A percentile compares a stretch with the other conserved stretches of the same genome.
Conservation (phyloP, 2,888 invertebrate species). For the Tachystola acroxantha region DNA sequence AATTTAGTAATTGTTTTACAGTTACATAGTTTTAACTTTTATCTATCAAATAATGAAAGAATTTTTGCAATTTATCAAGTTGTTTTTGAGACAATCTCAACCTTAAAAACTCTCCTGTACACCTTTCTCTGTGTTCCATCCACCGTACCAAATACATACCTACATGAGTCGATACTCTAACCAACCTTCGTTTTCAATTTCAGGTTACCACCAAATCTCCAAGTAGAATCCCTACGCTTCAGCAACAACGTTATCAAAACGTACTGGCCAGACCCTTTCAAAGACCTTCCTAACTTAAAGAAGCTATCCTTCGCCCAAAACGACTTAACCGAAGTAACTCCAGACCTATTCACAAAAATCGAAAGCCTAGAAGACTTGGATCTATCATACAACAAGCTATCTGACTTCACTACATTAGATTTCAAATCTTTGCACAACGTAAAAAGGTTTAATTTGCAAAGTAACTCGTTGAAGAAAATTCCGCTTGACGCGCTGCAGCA, state of each 20-base stretch:
- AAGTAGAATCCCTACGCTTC: slow-evolving; percentile 56
- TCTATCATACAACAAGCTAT: slow-evolving; percentile 69
- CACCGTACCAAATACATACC: too few relatives aligned
- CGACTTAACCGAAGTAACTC: slow-evolving; percentile 58
- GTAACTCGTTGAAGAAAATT: slow-evolving; percentile 59
- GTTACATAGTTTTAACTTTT: too few relatives aligned
- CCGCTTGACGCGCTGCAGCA: slow-evolving; percentile 53
- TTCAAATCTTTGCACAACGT: slow-evolving; percentile 51
- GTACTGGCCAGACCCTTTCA: slow-evolving; percentile 68
- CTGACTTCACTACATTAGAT: slow-evolving; percentile 51
- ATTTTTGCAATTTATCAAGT: too few relatives aligned
- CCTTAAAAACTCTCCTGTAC: too few relatives aligned
- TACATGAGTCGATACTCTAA: too few relatives aligned
- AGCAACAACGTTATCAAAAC: slow-evolving; percentile 61
- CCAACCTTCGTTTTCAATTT: slow-evolving; percentile 27
- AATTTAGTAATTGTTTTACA: too few relatives aligned
- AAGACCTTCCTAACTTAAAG: slow-evolving; percentile 52
- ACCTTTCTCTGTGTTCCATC: too few relatives aligned
- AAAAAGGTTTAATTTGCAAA: slow-evolving; percentile 64
- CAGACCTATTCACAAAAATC: slow-evolving; percentile 65
- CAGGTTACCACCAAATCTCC: slow-evolving; percentile 64
- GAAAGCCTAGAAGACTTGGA: slow-evolving; percentile 65
- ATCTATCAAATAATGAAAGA: too few relatives aligned
- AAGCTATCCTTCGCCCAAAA: slow-evolving; percentile 71
- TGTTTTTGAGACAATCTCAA: too few relatives aligned